phyloP scores from a whole-genome alignment of 2,113 vertebrate genomes.

The Tonatia bakeri region DNA sequence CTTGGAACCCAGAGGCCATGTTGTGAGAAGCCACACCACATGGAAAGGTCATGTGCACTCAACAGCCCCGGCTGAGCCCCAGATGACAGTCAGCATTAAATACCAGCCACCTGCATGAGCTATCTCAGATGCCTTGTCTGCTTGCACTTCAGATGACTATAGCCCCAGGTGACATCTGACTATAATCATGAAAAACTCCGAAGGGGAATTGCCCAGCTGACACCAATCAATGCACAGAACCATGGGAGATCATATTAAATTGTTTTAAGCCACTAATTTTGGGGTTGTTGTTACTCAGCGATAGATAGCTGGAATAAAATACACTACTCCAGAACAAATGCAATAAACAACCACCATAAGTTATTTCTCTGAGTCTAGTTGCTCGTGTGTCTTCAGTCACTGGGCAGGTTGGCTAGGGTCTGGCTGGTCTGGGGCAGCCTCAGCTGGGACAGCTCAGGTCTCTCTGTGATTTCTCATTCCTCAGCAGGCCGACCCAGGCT shows the following conservation, averaged over 20 bases:
- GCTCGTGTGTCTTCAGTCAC: background rate
- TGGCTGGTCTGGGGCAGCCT: background rate
- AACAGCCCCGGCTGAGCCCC: background rate
- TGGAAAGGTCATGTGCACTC: background rate
- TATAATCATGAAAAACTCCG: background rate
- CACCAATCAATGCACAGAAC: background rate
- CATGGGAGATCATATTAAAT: background rate
- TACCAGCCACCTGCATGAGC: background rate
- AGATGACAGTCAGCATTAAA: background rate
- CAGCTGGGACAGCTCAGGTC: background rate
- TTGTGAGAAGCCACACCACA: background rate
- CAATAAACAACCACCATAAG: background rate
- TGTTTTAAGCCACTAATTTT: background rate
- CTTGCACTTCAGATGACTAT: background rate
- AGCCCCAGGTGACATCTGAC: background rate
- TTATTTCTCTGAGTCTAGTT: background rate
- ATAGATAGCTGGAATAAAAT: background rate
- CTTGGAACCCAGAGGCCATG: background rate
- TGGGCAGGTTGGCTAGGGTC: background rate
- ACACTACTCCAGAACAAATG: background rate
- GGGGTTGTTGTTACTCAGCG: background rate
- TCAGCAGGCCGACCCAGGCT: background rate
- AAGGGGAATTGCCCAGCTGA: background rate
- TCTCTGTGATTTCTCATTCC: background rate
- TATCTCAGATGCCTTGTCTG: background rate